A percentile compares a stretch with the other conserved stretches of the same genome.
Evolutionary conservation across 2,888 invertebrate genomes (phyloP).

Genomic region (Xestia ashworthii): DNA sequence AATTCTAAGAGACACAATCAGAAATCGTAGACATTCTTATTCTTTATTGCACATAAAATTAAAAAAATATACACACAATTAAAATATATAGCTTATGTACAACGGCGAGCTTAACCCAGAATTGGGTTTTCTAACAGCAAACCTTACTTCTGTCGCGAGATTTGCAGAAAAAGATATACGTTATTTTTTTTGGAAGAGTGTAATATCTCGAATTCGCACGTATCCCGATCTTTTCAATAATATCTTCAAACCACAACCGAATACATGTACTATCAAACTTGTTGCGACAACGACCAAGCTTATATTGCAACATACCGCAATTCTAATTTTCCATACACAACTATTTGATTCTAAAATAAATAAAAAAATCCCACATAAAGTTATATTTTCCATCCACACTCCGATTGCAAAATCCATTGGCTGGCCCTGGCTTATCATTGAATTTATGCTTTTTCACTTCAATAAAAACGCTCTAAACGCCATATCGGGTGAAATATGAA

Average conservation of each 20-base stretch:
- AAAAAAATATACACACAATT: too few relatives aligned
- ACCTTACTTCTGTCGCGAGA: too few relatives aligned
- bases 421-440: slow-evolving; percentile 75
- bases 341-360: slow-evolving; percentile 23
- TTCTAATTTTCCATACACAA: slow-evolving; percentile 13
- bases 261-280: not conserved
- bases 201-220: not conserved
- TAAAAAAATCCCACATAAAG: slow-evolving; percentile 21
- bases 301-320: slow-evolving; percentile 1
- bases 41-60: too few relatives aligned
- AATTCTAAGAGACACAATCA: not conserved
- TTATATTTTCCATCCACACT: slow-evolving; percentile 64
- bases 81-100: too few relatives aligned
- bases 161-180: too few relatives aligned
- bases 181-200: not conserved
- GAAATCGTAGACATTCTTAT: not conserved
- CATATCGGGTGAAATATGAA: slow-evolving; percentile 52
- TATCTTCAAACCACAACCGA: not conserved
- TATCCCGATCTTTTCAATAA: not conserved
- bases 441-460: slow-evolving; percentile 79
- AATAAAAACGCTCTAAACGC: slow-evolving; percentile 76
- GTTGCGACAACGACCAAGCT: not conserved
- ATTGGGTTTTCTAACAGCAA: too few relatives aligned
- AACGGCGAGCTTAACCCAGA: too few relatives aligned
- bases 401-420: slow-evolving; percentile 71